phyloP scores from a whole-genome alignment of 1,140 invertebrate genomes.

The Lepidurus apus region DNA sequence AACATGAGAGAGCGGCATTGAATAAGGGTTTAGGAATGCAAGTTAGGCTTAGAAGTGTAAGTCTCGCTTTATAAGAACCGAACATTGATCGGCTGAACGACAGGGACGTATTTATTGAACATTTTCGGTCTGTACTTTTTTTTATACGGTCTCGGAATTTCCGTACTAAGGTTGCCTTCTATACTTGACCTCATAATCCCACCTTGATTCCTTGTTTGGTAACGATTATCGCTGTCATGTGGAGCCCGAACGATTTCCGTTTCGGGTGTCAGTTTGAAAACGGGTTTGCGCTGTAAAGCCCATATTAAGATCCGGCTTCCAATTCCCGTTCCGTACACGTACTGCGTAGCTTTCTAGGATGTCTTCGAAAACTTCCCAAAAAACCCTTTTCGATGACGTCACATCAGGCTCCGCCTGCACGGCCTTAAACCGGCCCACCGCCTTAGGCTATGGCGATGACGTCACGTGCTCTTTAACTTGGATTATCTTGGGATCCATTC shows the following conservation, averaged over 20 bases:
- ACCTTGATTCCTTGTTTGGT: neutral
- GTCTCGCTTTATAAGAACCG: neutral
- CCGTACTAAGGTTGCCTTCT: neutral
- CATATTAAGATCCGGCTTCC: neutral
- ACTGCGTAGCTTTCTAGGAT: too few species aligned
- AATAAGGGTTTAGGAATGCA: neutral
- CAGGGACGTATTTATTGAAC: neutral
- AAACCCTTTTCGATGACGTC: too few species aligned
- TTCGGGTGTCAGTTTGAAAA: neutral
- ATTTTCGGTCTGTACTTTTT: neutral
- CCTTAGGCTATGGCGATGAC: too few species aligned
- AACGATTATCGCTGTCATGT: constrained; percentile 15
- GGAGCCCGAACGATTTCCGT: neutral
- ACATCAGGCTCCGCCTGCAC: too few species aligned
- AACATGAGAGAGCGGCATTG: too few species aligned
- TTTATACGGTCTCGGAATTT: neutral
- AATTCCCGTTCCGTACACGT: neutral
- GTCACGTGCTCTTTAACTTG: too few species aligned
- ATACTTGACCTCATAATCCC: constrained; percentile 15
- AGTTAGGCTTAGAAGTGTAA: neutral
- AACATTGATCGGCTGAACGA: constrained; percentile 2
- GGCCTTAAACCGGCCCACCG: too few species aligned
- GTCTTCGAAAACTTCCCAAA: too few species aligned
- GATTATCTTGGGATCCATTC: too few species aligned
- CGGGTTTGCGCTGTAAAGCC: neutral